Conservation (phyloP, 1,140 invertebrate species). For the Olivierus martensii region DNA sequence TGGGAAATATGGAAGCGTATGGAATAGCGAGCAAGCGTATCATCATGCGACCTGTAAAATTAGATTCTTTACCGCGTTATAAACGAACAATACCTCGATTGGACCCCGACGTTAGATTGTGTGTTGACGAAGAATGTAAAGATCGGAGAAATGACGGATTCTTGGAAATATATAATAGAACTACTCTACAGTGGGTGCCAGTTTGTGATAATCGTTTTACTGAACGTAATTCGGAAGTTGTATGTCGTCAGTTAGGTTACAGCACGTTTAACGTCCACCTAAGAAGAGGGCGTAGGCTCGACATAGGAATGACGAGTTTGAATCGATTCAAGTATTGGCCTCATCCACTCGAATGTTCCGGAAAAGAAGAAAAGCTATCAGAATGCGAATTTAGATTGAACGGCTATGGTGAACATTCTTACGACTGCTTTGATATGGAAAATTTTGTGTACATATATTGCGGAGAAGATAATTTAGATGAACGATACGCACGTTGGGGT, state of each 20-base stretch:
- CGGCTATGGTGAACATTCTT: conserved; percentile 59
- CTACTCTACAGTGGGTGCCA: conserved; percentile 90
- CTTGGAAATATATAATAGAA: conserved; percentile 86
- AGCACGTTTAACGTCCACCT: conserved; percentile 78
- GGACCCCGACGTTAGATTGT: conserved; percentile 22
- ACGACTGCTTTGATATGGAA: conserved; percentile 67
- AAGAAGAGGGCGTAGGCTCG: conserved; percentile 57
- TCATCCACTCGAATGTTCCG: conserved; percentile 67
- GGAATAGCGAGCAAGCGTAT: conserved; percentile 68
- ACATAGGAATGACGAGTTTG: conserved; percentile 73
- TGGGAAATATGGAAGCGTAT: conserved; percentile 75
- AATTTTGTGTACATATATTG: conserved; percentile 92
- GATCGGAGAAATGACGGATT: conserved; percentile 44
- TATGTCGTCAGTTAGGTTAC: conserved; percentile 84
- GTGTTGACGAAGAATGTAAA: conserved; percentile 27
- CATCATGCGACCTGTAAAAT: conserved; percentile 53
- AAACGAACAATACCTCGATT: not conserved
- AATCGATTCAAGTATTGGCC: conserved; percentile 85
- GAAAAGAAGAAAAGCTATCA: conserved; percentile 66
- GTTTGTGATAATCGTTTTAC: conserved; percentile 92
- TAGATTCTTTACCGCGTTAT: not conserved
- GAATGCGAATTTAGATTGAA: conserved; percentile 80
- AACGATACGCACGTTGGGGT: conserved; percentile 74
- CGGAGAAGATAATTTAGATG: conserved; percentile 51
- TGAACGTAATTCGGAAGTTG: conserved; percentile 84